A percentile compares a stretch with the other conserved stretches of the same genome.
Conservation (phyloP, 2,888 invertebrate species). For the Erebia palarica region DNA sequence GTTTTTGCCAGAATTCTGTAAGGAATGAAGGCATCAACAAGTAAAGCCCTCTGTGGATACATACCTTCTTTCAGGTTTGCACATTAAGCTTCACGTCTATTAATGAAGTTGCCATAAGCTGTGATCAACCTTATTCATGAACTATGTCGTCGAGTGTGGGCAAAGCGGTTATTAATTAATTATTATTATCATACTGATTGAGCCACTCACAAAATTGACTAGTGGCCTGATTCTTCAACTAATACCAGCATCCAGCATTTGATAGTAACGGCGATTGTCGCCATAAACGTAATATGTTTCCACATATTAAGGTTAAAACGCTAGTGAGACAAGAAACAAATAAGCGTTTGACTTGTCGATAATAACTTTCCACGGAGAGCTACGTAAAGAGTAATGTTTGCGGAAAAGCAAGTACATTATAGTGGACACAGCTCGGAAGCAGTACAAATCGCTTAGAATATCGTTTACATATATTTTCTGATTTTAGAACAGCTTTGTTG, state of each 20-base stretch:
- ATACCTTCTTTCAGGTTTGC: not conserved
- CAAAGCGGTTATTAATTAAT: not conserved
- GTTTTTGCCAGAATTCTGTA: not conserved
- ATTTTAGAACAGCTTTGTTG: constrained; percentile 45
- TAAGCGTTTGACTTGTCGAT: constrained; percentile 21
- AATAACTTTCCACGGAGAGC: constrained; percentile 17
- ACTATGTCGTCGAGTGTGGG: not conserved
- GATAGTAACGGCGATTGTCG: constrained; percentile 19
- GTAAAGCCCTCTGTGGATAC: not conserved
- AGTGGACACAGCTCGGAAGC: not conserved
- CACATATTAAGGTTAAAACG: constrained; percentile 25
- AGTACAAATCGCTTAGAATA: constrained; percentile 25
- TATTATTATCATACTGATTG: not conserved
- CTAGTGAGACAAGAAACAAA: constrained; percentile 19
- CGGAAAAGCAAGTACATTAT: constrained; percentile 5
- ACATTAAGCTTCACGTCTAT: not conserved
- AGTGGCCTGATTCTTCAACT: constrained; percentile 5
- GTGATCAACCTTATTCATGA: not conserved
- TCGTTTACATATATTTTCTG: constrained; percentile 30
- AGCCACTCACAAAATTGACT: not conserved
- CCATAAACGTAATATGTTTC: constrained; percentile 15
- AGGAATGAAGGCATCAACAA: not conserved
- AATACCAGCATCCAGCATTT: constrained; percentile 7
- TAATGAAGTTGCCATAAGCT: not conserved
- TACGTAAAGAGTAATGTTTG: constrained; percentile 9